Conservation (phyloP, 2,797 vertebrate genomes). For the Thaleichthys pacificus region DNA sequence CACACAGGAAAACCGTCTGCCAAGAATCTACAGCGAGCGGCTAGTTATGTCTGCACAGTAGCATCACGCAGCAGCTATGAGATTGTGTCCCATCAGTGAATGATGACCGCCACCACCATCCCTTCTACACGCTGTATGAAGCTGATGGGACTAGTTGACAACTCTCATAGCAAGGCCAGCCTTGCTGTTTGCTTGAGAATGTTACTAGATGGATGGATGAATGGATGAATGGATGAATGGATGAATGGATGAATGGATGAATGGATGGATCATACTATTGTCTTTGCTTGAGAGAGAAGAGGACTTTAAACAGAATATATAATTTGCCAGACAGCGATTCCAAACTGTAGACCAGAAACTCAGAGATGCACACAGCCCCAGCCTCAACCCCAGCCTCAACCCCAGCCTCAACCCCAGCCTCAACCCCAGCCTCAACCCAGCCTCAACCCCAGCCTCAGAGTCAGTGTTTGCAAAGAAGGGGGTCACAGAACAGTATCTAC, state of each 20-base stretch:
- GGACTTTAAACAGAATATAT: neutral
- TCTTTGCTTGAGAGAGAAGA: neutral
- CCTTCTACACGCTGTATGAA: neutral
- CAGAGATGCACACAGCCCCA: constrained; percentile 21
- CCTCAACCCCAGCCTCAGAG: constrained; percentile 38
- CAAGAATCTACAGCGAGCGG: neutral
- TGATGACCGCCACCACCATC: neutral
- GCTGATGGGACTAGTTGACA: constrained; percentile 23
- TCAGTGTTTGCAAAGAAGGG: constrained; percentile 44
- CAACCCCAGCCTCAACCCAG: constrained; percentile 39
- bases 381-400: constrained; percentile 44
- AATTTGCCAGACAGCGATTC: constrained; percentile 2
- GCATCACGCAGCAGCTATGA: constrained; percentile 6
- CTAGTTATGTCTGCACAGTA: constrained; percentile 3
- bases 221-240: too few relatives aligned
- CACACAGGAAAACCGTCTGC: neutral
- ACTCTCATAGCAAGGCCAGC: constrained; percentile 6
- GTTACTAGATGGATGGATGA: neutral
- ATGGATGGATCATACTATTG: constrained; percentile 1
- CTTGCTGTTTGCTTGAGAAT: constrained; percentile 11
- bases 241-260: too few relatives aligned
- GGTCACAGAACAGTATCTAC: constrained; percentile 4
- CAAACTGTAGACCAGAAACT: neutral
- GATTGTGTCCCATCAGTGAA: constrained; percentile 23
- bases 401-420: constrained; percentile 26